Evolutionary conservation across 2,888 invertebrate genomes (phyloP).

Genomic region (Nasonia oneida): DNA sequence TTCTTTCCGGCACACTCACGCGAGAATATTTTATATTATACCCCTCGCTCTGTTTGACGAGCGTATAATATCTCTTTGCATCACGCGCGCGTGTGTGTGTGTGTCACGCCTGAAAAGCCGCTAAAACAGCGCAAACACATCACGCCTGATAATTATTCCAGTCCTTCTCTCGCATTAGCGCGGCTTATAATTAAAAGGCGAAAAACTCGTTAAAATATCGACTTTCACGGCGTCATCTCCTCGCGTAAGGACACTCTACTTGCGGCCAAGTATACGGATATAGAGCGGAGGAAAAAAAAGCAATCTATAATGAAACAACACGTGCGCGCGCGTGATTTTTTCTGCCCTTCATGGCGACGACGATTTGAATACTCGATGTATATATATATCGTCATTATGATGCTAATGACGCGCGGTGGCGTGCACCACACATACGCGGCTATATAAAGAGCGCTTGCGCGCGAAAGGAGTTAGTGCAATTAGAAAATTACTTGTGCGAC

Average conservation of each 20-base stretch:
- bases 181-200: background rate
- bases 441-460: slow-evolving; percentile 40
- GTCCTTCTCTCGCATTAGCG: background rate
- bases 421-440: background rate
- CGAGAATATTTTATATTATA: background rate
- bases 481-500: slow-evolving; percentile 36
- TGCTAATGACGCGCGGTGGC: slow-evolving; percentile 43
- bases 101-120: background rate
- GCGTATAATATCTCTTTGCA: too few relatives aligned
- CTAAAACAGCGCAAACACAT: background rate
- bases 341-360: slow-evolving; percentile 18
- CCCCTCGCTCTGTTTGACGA: too few relatives aligned
- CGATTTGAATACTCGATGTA: slow-evolving; percentile 44
- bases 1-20: background rate
- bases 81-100: background rate
- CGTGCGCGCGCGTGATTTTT: background rate
- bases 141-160: background rate
- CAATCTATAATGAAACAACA: too few relatives aligned
- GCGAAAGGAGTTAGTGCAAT: slow-evolving; percentile 31
- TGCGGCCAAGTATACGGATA: too few relatives aligned
- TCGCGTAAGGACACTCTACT: background rate
- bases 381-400: slow-evolving; percentile 45
- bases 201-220: background rate
- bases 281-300: too few relatives aligned
- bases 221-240: background rate